A percentile compares a stretch with the other conserved stretches of the same genome.
Conservation (phyloP, 2,888 invertebrate genomes). For the Sarcophaga caerulescens region DNA sequence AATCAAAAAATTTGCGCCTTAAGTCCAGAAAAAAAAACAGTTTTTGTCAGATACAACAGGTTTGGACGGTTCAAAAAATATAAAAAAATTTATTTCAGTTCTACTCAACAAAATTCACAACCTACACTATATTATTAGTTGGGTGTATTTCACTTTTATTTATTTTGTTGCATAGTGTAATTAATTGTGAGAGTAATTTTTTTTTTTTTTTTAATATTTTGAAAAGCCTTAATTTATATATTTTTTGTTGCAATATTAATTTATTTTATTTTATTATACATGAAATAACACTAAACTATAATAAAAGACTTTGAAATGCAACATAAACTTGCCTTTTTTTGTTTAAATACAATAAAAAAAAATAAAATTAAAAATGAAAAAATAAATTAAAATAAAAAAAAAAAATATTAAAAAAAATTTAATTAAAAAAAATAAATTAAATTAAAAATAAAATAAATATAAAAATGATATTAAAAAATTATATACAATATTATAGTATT, state of each 20-base stretch:
- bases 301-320: constrained; percentile 67
- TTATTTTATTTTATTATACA: constrained; percentile 10
- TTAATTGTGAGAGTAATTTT: background rate
- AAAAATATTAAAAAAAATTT: background rate
- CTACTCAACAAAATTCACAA: too few relatives aligned
- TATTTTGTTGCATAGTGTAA: too few relatives aligned
- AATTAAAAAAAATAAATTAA: constrained; percentile 25
- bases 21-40: too few relatives aligned
- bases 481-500: constrained; percentile 17
- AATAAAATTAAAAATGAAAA: background rate
- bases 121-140: too few relatives aligned
- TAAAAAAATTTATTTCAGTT: too few relatives aligned
- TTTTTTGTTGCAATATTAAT: constrained; percentile 49
- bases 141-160: too few relatives aligned
- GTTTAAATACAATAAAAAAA: constrained; percentile 29
- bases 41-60: too few relatives aligned
- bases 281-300: constrained; percentile 39
- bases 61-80: too few relatives aligned
- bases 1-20: too few relatives aligned
- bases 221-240: background rate
- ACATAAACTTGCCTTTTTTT: constrained; percentile 70
- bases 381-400: too few relatives aligned
- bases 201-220: background rate
- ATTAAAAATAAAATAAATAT: constrained; percentile 1
- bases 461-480: constrained; percentile 8